A percentile compares a stretch with the other conserved stretches of the same genome.
Evolutionary conservation across 1,140 invertebrate species (phyloP).

Genomic region (Leguminivora glycinivorella): DNA sequence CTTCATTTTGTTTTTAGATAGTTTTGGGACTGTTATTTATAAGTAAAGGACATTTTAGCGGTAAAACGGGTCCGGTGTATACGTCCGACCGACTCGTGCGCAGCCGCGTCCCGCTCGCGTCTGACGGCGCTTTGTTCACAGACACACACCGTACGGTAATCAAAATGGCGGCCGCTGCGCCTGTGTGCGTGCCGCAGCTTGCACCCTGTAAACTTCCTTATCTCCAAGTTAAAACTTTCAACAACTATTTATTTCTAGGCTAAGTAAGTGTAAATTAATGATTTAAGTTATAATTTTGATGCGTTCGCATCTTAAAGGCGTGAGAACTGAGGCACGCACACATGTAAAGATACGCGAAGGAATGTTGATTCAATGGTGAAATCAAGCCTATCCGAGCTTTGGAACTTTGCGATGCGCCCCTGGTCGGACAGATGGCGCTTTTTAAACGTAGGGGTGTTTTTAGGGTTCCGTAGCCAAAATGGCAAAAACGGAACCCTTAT

Average conservation of each 20-base stretch:
- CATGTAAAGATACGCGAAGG: constrained; percentile 70
- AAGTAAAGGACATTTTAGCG: constrained; percentile 67
- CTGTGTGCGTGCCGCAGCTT: constrained; percentile 68
- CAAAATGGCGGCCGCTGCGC: constrained; percentile 68
- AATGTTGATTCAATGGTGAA: constrained; percentile 78
- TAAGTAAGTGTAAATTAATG: constrained; percentile 27
- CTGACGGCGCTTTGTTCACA: constrained; percentile 77
- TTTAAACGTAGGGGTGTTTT: constrained; percentile 42
- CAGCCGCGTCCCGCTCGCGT: constrained; percentile 77
- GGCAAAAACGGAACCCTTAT: no score
- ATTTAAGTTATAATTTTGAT: constrained; percentile 58
- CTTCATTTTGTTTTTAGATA: constrained; percentile 77
- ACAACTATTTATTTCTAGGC: neutral
- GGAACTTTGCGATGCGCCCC: constrained; percentile 49
- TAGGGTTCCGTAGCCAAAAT: no score
- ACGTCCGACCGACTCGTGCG: constrained; percentile 70
- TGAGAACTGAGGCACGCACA: constrained; percentile 71
- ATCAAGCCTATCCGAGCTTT: constrained; percentile 72
- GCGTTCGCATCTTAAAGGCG: constrained; percentile 44
- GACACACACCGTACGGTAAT: constrained; percentile 75
- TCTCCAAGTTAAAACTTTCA: constrained; percentile 31
- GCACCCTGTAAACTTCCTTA: constrained; percentile 41
- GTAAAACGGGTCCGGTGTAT: constrained; percentile 69
- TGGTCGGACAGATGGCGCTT: constrained; percentile 62
- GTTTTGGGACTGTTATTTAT: constrained; percentile 64